These are phyloP conservation scores for Philhelius pedissequus DNA, from an alignment of 2,888 invertebrate genomes.

Conservation along the genomic window DNA sequence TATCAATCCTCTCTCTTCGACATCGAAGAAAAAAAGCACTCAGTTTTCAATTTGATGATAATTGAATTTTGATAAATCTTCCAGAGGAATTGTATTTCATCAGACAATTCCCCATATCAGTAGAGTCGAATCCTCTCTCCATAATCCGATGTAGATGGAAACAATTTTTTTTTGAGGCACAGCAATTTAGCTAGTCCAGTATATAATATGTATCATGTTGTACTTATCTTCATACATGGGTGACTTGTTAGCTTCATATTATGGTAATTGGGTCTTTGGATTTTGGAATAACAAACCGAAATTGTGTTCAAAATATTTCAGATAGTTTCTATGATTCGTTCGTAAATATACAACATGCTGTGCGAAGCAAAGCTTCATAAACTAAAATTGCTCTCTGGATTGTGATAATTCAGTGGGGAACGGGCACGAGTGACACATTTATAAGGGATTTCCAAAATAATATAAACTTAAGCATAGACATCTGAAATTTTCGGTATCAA, in stretches of 20 bases:
- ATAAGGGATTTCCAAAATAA: background rate
- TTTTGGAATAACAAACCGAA: background rate
- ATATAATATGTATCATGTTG: background rate
- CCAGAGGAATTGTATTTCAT: background rate
- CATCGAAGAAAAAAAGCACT: background rate
- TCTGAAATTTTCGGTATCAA: background rate
- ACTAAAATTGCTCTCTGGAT: background rate
- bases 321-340: background rate
- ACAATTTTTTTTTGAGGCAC: background rate
- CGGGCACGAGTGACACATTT: background rate
- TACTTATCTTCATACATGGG: background rate
- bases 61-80: slow-evolving; percentile 1
- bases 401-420: too few species aligned
- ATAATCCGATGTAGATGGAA: background rate
- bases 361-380: background rate
- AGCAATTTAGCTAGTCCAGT: background rate
- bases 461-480: background rate
- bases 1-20: too few species aligned
- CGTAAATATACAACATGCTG: background rate
- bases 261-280: background rate
- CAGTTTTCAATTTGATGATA: background rate
- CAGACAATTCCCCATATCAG: background rate
- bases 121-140: background rate
- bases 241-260: background rate
- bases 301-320: background rate